Conservation (phyloP, 2,888 invertebrate species). For the Melanostoma scalare region DNA sequence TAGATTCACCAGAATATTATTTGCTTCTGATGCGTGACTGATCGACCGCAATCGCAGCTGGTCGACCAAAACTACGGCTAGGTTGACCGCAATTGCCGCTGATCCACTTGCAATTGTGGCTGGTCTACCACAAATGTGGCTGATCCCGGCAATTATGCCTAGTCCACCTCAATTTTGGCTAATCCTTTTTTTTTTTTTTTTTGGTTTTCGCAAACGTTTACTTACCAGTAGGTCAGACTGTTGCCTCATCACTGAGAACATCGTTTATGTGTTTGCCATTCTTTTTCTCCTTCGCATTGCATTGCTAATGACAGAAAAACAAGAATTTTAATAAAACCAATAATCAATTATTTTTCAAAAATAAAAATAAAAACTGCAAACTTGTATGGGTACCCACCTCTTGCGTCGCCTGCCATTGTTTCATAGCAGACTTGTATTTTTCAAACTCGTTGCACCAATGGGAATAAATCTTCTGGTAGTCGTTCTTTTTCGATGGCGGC, state of each 20-base stretch:
- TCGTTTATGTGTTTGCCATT: constrained; percentile 81
- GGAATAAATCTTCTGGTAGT: constrained; percentile 97
- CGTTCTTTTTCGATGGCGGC: constrained; percentile 93
- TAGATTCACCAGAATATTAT: no score
- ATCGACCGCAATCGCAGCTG: no score
- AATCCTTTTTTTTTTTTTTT: no score
- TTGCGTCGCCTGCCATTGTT: constrained; percentile 96
- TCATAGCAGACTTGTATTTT: constrained; percentile 97
- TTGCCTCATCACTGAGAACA: constrained; percentile 80
- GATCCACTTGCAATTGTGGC: no score
- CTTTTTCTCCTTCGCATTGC: constrained; percentile 80
- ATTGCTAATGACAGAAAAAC: constrained; percentile 77
- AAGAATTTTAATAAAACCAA: not conserved
- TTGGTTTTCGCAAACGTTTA: not conserved
- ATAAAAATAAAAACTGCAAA: not conserved
- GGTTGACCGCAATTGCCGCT: no score
- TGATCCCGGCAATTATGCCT: no score
- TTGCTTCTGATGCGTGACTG: no score
- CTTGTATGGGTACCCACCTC: constrained; percentile 86
- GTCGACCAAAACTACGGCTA: no score
- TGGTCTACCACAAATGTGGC: no score
- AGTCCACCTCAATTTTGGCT: no score
- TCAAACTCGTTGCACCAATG: constrained; percentile 99
- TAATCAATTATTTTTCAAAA: not conserved
- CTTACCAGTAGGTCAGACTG: constrained; percentile 82